These are phyloP conservation scores for Caerostris darwini DNA, from an alignment of 1,140 invertebrate genomes.

Conservation along the genomic window DNA sequence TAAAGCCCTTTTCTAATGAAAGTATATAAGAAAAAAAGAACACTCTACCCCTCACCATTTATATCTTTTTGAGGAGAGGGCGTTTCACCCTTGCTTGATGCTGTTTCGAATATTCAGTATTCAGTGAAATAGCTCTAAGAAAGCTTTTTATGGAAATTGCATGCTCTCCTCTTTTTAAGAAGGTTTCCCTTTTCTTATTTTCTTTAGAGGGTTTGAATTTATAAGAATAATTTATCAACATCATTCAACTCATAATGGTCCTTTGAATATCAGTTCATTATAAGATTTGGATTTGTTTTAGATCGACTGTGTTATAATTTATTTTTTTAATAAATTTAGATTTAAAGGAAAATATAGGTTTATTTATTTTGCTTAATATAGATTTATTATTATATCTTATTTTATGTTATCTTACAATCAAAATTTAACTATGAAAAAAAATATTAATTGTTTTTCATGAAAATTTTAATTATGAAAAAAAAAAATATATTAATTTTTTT, in stretches of 20 bases:
- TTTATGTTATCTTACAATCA: too few species aligned
- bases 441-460: too few species aligned
- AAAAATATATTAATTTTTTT: too few species aligned
- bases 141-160: neutral
- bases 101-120: neutral
- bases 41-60: neutral
- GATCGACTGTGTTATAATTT: neutral
- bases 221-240: slow-evolving; percentile 2
- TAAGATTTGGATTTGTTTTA: neutral
- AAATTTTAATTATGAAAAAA: too few species aligned
- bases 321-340: too few species aligned
- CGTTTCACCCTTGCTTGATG: neutral
- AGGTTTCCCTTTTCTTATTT: neutral
- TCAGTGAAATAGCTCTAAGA: neutral
- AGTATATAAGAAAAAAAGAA: neutral
- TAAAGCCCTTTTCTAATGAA: neutral
- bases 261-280: neutral
- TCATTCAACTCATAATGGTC: neutral
- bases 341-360: too few species aligned
- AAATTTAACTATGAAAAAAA: too few species aligned
- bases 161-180: neutral
- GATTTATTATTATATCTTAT: too few species aligned
- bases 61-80: neutral
- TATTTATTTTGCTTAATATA: too few species aligned
- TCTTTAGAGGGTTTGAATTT: neutral